Evolutionary conservation across 2,797 vertebrate species (phyloP).

Genomic region (Spatula clypeata): DNA sequence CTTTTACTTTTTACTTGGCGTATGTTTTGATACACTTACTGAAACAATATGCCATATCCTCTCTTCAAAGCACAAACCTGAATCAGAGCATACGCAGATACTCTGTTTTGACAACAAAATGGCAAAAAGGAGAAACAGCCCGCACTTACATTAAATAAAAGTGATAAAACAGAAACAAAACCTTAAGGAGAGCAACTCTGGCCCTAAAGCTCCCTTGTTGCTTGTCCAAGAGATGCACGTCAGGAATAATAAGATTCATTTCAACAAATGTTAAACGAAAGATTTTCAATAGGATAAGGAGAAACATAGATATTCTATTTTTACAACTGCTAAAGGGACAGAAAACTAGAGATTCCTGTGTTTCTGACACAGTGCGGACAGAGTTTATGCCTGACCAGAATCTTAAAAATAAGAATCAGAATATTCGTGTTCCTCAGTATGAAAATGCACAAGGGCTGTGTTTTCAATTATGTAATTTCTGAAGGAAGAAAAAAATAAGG

Average conservation of each 20-base stretch:
- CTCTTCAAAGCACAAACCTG: neutral
- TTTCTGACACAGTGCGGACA: constrained; percentile 52
- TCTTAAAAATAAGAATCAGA: constrained; percentile 18
- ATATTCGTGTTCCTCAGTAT: neutral
- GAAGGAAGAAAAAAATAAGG: neutral
- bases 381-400: constrained; percentile 34
- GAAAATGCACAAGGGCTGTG: neutral
- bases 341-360: constrained; percentile 57
- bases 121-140: constrained; percentile 21
- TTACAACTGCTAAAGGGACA: constrained; percentile 68
- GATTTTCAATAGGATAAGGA: constrained; percentile 64
- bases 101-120: constrained; percentile 45
- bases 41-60: constrained; percentile 24
- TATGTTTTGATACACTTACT: neutral
- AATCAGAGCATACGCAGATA: neutral
- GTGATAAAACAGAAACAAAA: constrained; percentile 42
- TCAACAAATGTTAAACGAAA: constrained; percentile 68
- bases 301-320: constrained; percentile 56
- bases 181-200: neutral
- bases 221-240: constrained; percentile 14
- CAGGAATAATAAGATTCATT: constrained; percentile 63
- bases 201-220: neutral
- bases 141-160: constrained; percentile 43
- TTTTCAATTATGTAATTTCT: neutral
- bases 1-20: neutral